Evolutionary conservation across 2,113 vertebrate genomes (phyloP), one percentile per base, ranked within the genome.

Genomic region (Rhinogobius similis): DNA sequence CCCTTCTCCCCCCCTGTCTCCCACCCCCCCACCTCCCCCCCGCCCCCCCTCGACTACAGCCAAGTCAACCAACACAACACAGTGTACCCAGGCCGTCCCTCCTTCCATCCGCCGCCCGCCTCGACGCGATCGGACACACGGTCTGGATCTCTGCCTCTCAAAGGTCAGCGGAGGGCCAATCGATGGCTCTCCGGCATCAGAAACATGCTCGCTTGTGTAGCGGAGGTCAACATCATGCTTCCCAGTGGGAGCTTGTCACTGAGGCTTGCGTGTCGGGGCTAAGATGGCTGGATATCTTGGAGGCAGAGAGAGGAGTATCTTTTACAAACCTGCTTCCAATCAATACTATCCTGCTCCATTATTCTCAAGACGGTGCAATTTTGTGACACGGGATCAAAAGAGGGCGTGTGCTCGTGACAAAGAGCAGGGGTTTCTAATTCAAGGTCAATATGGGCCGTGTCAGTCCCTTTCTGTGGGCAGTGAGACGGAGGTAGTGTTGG

Each of bases 281-380:
- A 62, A 69, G 21, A 67, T 65, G 67, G 68, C 67, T 77, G 59
- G 50, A 67, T 75, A 62, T 81, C 43, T 70, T 64, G 46, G 61
- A 67, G 62, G 74, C 89, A 88, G 87, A 90, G 92, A 92, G 43
- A n/a, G 91, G 94, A 93, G 94, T 95, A 92, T 94, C 90, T 90
- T 82, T 90, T 88, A 92, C 92, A 88, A 82, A 76, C 84, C 67
- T 78, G 77, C 81, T 92, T 87, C 87, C 93, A 94, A 95, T 96
- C 95, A 94, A 95, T 96, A 94, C 50, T 10, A 68, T 82, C 83
- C 86, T 77, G 89, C 85, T 92, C 94, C 93, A 93, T 95, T 94
- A 95, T 90, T 90, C 86, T 87, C 87, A 88, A 86, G 89, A 90
- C 16, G 10, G 21, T 62, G 77, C 52, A 68, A n/a, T 58, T 71